Conservation (phyloP, 2,113 vertebrate species). For the Trachemys scripta region DNA sequence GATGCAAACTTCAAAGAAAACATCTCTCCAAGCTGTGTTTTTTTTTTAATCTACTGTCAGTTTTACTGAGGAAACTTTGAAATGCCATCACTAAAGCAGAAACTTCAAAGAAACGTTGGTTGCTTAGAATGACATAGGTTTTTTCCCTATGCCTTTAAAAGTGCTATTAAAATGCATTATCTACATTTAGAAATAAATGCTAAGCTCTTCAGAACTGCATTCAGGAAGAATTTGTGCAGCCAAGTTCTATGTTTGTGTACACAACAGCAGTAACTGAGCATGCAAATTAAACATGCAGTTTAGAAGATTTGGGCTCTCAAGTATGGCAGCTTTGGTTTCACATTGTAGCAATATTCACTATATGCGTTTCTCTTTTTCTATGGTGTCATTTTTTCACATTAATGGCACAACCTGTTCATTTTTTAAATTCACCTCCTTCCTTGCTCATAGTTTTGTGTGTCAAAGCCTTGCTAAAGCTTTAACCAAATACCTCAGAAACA, state of each 20-base stretch:
- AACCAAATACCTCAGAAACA: background rate
- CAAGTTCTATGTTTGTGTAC: background rate
- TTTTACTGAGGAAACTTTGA: constrained; percentile 39
- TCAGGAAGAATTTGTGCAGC: background rate
- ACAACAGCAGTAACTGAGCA: background rate
- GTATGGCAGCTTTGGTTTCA: background rate
- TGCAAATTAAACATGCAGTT: background rate
- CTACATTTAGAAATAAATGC: background rate
- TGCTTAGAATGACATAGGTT: background rate
- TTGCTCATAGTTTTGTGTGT: background rate
- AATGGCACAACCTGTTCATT: background rate
- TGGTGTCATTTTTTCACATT: background rate
- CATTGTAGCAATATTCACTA: background rate
- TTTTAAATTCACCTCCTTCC: background rate
- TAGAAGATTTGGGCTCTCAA: background rate
- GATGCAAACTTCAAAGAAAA: constrained; percentile 47
- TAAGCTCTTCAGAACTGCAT: background rate
- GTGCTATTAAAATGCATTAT: background rate
- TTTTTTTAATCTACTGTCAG: constrained; percentile 24
- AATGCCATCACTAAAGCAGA: constrained; percentile 17
- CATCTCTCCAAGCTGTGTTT: constrained; percentile 39
- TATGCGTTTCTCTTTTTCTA: background rate
- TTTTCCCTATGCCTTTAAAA: background rate
- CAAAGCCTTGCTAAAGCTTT: background rate
- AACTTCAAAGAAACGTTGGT: constrained; percentile 57